Evolutionary conservation across 2,113 vertebrate genomes (phyloP).

Genomic region (Lichenostomus cassidix): DNA sequence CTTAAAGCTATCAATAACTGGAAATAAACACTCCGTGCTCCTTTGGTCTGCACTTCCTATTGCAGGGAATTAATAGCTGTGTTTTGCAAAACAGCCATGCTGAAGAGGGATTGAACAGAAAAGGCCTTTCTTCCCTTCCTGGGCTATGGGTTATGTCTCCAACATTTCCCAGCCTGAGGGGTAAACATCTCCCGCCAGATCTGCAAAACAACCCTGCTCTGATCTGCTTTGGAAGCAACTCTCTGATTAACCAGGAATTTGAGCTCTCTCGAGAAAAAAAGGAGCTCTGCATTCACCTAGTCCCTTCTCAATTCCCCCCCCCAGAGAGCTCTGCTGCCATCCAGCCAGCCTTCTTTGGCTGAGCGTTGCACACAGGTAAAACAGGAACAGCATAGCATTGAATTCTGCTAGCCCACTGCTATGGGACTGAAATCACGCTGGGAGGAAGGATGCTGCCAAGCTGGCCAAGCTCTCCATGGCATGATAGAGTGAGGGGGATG

Average conservation of each 20-base stretch:
- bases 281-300: background rate
- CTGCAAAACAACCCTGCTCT: background rate
- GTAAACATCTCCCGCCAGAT: constrained; percentile 47
- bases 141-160: background rate
- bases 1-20: constrained; percentile 20
- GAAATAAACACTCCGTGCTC: constrained; percentile 26
- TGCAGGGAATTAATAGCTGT: constrained; percentile 3
- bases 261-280: background rate
- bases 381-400: background rate
- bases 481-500: background rate
- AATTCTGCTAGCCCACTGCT: background rate
- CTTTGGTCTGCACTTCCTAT: background rate
- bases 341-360: background rate
- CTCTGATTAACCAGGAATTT: background rate
- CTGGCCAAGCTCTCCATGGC: background rate
- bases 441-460: background rate
- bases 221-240: background rate
- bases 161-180: constrained; percentile 36
- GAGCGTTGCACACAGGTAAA: background rate
- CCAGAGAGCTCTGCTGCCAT: background rate
- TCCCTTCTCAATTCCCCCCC: accelerated
- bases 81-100: background rate
- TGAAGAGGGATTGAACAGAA: background rate
- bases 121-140: constrained; percentile 32
- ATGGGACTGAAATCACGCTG: background rate